Conservation (phyloP, 2,888 invertebrate species). For the Andrena camellia region DNA sequence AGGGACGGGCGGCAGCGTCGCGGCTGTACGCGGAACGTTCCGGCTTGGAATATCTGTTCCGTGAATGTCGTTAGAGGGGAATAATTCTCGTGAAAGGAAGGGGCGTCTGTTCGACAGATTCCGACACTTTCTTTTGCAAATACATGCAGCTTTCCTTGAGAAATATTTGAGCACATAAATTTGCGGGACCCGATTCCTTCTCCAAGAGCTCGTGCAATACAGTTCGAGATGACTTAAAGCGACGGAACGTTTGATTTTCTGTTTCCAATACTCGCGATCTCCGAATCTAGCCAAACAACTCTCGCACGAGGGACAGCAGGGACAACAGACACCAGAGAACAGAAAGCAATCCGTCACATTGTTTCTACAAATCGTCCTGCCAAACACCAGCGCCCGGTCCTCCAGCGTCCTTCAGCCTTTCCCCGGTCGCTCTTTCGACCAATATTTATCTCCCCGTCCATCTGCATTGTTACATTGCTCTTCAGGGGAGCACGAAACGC, state of each 20-base stretch:
- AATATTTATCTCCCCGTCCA: slow-evolving; percentile 48
- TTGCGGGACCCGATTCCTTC: too few species aligned
- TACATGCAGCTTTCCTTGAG: not conserved
- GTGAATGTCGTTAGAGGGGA: not conserved
- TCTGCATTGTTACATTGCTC: slow-evolving; percentile 30
- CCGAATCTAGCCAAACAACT: too few species aligned
- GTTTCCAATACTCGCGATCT: too few species aligned
- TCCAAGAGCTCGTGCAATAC: too few species aligned
- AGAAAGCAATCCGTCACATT: slow-evolving; percentile 24
- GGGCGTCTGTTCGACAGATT: slow-evolving; percentile 4
- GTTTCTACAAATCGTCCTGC: slow-evolving; percentile 3
- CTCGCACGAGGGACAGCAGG: too few species aligned
- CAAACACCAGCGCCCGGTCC: slow-evolving; percentile 7
- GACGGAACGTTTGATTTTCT: too few species aligned
- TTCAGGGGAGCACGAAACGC: slow-evolving; percentile 8
- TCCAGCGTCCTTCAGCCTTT: not conserved
- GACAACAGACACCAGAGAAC: not conserved
- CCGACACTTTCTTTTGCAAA: not conserved
- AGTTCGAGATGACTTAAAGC: too few species aligned
- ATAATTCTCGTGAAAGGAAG: too few species aligned
- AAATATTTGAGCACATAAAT: too few species aligned
- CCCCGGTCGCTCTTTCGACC: slow-evolving; percentile 17
- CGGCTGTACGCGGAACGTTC: not conserved
- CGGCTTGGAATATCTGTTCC: not conserved
- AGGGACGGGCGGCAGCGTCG: slow-evolving; percentile 16